phyloP scores from a whole-genome alignment of 2,888 invertebrate species.

The Heliconius ismenius region DNA sequence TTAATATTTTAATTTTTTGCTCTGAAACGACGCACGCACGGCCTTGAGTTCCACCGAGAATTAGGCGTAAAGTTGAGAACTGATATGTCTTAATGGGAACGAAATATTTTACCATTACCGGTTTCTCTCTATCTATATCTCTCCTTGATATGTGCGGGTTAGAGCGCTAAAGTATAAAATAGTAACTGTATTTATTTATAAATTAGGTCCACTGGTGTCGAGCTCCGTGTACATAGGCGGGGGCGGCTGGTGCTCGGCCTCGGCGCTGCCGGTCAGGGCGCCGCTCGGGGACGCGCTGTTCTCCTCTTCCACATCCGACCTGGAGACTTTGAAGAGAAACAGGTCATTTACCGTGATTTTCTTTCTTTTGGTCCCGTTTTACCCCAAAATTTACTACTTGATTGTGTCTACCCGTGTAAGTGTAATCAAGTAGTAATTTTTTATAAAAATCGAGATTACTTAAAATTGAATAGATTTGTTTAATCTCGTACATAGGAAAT shows the following conservation, averaged over 20 bases:
- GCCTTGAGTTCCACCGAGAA: no score
- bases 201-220: constrained; percentile 13
- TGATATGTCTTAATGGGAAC: background rate
- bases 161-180: background rate
- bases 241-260: constrained; percentile 52
- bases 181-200: background rate
- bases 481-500: no score
- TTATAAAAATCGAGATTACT: no score
- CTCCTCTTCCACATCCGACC: constrained; percentile 66
- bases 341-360: constrained; percentile 48
- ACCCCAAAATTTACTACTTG: no score
- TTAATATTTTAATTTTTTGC: no score
- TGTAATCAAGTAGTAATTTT: no score
- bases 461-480: no score
- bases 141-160: background rate
- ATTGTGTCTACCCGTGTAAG: no score
- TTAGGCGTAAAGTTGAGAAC: background rate
- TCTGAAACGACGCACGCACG: no score
- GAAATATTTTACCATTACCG: background rate
- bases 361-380: no score
- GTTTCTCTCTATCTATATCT: background rate
- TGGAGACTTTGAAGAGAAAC: constrained; percentile 64
- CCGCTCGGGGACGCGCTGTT: constrained; percentile 57
- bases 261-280: constrained; percentile 49
- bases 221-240: constrained; percentile 37